Evolutionary conservation across 1,140 invertebrate species (phyloP).

Genomic region (Diorhabda elongata): DNA sequence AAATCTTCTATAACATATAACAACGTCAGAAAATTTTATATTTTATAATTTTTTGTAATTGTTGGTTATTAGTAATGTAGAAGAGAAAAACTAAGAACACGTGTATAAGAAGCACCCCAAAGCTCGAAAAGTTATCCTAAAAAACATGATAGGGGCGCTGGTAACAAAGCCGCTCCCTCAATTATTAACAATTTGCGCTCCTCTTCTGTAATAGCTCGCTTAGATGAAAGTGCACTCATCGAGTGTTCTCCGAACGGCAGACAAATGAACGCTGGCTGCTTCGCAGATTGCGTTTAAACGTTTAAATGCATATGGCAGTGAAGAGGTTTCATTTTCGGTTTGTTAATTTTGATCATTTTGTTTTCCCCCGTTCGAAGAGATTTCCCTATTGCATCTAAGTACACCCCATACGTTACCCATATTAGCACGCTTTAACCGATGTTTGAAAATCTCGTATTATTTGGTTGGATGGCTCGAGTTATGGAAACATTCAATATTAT

Average conservation of each 20-base stretch:
- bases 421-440: too few relatives aligned
- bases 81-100: neutral
- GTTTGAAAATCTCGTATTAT: too few relatives aligned
- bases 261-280: slow-evolving; percentile 24
- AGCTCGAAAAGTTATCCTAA: slow-evolving; percentile 24
- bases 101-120: slow-evolving; percentile 15
- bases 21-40: too few relatives aligned
- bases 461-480: too few relatives aligned
- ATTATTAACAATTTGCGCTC: slow-evolving; percentile 26
- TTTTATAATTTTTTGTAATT: too few relatives aligned
- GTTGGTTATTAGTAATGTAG: too few relatives aligned
- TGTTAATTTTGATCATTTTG: slow-evolving; percentile 20
- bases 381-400: neutral
- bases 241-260: slow-evolving; percentile 25
- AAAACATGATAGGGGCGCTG: slow-evolving; percentile 18
- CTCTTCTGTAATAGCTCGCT: slow-evolving; percentile 20
- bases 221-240: slow-evolving; percentile 24
- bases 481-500: too few relatives aligned
- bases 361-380: slow-evolving; percentile 8
- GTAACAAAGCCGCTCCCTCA: slow-evolving; percentile 24
- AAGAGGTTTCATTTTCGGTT: slow-evolving; percentile 24
- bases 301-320: slow-evolving; percentile 24
- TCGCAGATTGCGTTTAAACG: slow-evolving; percentile 9
- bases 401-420: too few relatives aligned
- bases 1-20: too few relatives aligned